phyloP scores from a whole-genome alignment of 2,888 invertebrate species.

The Euplagia quadripunctaria region DNA sequence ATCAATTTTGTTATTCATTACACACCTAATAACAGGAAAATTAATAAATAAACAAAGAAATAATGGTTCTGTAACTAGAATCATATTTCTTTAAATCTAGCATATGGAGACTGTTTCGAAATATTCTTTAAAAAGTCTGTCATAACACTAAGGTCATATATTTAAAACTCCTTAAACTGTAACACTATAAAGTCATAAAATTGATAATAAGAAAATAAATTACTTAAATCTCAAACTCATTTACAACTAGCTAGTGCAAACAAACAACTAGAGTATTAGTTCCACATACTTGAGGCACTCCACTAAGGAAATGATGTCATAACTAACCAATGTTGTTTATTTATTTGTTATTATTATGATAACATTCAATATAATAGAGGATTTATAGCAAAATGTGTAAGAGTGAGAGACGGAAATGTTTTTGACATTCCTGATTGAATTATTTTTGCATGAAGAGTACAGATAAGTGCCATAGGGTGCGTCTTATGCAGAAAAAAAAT shows the following conservation, averaged over 20 bases:
- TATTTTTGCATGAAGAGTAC: neutral
- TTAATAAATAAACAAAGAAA: neutral
- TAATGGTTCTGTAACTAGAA: neutral
- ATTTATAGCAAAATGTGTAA: neutral
- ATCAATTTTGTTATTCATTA: slow-evolving; percentile 6
- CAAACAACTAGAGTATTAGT: slow-evolving; percentile 21
- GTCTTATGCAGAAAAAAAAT: neutral
- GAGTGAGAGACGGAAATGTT: neutral
- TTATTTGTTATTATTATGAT: slow-evolving; percentile 47
- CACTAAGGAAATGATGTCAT: slow-evolving; percentile 54
- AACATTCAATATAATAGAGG: slow-evolving; percentile 11
- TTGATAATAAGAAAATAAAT: neutral
- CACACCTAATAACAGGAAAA: neutral
- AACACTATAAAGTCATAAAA: neutral
- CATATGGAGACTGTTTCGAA: neutral
- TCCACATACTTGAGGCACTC: slow-evolving; percentile 24
- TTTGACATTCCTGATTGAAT: neutral
- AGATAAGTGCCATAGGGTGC: no score
- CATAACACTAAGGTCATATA: no score
- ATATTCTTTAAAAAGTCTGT: neutral
- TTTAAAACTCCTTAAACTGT: neutral
- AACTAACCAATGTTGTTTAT: slow-evolving; percentile 46
- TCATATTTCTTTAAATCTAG: neutral
- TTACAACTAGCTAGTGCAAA: neutral
- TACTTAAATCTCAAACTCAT: neutral